phyloP scores from a whole-genome alignment of 2,888 invertebrate species.

The Orthonevra nobilis region DNA sequence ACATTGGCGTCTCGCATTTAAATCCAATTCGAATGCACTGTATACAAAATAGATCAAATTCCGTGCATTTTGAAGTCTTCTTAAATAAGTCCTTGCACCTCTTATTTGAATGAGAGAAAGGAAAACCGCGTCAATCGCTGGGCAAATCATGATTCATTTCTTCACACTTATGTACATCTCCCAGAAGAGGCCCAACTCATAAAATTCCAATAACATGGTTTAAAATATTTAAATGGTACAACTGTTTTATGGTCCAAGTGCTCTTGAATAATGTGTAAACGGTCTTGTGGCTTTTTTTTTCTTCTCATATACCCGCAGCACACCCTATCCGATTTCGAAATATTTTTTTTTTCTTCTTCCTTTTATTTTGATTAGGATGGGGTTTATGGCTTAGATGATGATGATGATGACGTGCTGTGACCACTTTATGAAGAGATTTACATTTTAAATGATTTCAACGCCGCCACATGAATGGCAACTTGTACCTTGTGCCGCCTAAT shows the following conservation, averaged over 20 bases:
- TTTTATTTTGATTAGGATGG: constrained; percentile 43
- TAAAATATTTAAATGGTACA: constrained; percentile 66
- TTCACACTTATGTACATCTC: constrained; percentile 44
- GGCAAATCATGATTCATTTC: constrained; percentile 51
- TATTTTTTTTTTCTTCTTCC: constrained; percentile 3
- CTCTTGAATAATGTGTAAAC: constrained; percentile 29
- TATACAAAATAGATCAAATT: constrained; percentile 53
- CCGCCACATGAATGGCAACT: constrained; percentile 54
- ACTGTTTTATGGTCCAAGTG: constrained; percentile 30
- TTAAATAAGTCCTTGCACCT: background rate
- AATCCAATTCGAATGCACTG: constrained; percentile 49
- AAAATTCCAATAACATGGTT: constrained; percentile 66
- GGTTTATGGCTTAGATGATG: constrained; percentile 55
- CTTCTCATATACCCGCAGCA: no score
- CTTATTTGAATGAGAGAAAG: no score
- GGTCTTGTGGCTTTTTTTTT: no score
- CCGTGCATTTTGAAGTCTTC: background rate
- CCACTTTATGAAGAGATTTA: constrained; percentile 73
- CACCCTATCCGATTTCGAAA: constrained; percentile 24
- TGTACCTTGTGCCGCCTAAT: constrained; percentile 37
- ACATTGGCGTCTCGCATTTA: constrained; percentile 38
- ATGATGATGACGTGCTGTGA: constrained; percentile 72
- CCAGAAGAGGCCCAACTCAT: constrained; percentile 4
- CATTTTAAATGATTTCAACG: constrained; percentile 71
- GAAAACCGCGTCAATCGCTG: no score